phyloP scores from a whole-genome alignment of 2,113 vertebrate species.

The Nycticebus coucang region DNA sequence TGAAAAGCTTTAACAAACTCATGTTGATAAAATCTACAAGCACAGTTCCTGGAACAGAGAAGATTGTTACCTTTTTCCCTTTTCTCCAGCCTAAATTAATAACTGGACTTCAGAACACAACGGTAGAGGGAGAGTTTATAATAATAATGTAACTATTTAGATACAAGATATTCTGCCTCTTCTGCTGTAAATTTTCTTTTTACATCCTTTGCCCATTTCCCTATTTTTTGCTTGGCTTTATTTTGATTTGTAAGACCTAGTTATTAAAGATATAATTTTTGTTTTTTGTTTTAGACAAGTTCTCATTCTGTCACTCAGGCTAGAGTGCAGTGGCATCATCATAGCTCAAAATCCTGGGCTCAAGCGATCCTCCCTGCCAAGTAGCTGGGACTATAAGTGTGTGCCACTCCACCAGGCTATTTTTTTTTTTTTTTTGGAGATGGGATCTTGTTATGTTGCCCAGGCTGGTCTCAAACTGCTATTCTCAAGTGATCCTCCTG shows the following conservation, averaged over 20 bases:
- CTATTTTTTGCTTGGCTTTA: neutral
- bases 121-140: neutral
- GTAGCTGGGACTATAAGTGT: too few relatives aligned
- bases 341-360: too few relatives aligned
- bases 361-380: too few relatives aligned
- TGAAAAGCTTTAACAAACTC: neutral
- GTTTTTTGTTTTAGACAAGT: too few relatives aligned
- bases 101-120: neutral
- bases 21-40: neutral
- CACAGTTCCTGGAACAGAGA: neutral
- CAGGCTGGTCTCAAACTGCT: too few relatives aligned
- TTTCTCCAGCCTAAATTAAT: neutral
- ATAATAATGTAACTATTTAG: neutral
- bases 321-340: too few relatives aligned
- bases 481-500: too few relatives aligned
- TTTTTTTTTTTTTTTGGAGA: too few relatives aligned
- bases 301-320: too few relatives aligned
- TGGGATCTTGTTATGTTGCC: too few relatives aligned
- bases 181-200: conserved; percentile 34
- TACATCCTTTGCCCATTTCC: neutral
- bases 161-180: neutral
- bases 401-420: too few relatives aligned
- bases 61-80: neutral
- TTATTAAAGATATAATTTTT: neutral
- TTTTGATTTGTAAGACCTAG: conserved; percentile 44